A percentile compares a stretch with the other conserved stretches of the same genome.
phyloP scores from a whole-genome alignment of 2,888 invertebrate species.

The Philereme vetulata region DNA sequence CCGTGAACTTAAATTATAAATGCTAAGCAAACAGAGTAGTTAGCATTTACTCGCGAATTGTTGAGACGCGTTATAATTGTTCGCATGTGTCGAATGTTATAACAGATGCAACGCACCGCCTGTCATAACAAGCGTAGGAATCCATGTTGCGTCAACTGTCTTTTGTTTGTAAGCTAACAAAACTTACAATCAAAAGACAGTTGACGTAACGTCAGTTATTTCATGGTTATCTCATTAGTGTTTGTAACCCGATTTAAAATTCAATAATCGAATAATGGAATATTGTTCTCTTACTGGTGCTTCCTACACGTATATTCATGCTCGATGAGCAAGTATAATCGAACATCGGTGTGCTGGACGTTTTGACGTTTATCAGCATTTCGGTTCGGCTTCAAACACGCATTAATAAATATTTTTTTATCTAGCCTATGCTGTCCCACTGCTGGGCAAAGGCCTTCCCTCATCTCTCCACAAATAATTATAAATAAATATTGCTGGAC shows the following conservation, averaged over 20 bases:
- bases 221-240: neutral
- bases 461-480: too few relatives aligned
- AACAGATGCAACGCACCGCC: conserved; percentile 45
- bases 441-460: too few relatives aligned
- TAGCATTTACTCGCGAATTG: conserved; percentile 12
- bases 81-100: conserved; percentile 40
- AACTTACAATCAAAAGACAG: conserved; percentile 10
- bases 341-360: too few relatives aligned
- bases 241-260: neutral
- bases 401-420: too few relatives aligned
- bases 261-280: too few relatives aligned
- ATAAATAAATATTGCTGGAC: too few relatives aligned
- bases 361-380: too few relatives aligned
- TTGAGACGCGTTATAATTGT: conserved; percentile 8
- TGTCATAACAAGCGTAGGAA: conserved; percentile 45
- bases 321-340: too few relatives aligned
- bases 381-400: too few relatives aligned
- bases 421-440: too few relatives aligned
- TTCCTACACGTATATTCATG: too few relatives aligned
- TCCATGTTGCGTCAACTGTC: conserved; percentile 30
- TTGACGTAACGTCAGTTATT: conserved; percentile 11
- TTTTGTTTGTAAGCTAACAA: conserved; percentile 8
- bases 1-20: conserved; percentile 11
- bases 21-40: conserved; percentile 5
- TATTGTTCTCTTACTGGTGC: too few relatives aligned